These are phyloP conservation scores for Verasper variegatus DNA, from an alignment of 2,113 vertebrate genomes.

Conservation along the genomic window DNA sequence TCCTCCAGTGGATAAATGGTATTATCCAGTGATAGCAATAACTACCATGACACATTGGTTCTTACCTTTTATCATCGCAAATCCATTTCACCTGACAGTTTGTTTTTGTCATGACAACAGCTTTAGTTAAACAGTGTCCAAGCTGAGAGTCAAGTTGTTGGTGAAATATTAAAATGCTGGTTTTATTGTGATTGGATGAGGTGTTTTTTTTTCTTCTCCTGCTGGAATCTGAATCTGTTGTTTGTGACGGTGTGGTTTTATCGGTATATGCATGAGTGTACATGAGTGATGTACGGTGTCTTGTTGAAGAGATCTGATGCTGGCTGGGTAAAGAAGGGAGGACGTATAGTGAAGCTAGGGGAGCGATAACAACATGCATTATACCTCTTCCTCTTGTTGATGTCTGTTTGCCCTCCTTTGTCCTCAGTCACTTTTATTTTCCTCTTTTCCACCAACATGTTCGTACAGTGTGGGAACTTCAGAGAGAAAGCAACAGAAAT, in stretches of 20 bases:
- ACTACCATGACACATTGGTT: slow-evolving; percentile 68
- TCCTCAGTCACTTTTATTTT: slow-evolving; percentile 8
- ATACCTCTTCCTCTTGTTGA: slow-evolving; percentile 23
- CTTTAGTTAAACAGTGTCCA: slow-evolving; percentile 34
- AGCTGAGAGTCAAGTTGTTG: slow-evolving; percentile 34
- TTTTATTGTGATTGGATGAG: slow-evolving; percentile 43
- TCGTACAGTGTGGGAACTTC: slow-evolving; percentile 42
- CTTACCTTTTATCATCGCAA: slow-evolving; percentile 35
- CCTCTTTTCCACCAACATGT: background rate
- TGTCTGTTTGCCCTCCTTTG: slow-evolving; percentile 37
- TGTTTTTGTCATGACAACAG: slow-evolving; percentile 19
- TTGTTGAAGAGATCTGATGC: slow-evolving; percentile 41
- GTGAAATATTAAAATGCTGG: slow-evolving; percentile 20
- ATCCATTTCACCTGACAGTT: slow-evolving; percentile 17
- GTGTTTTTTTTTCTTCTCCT: slow-evolving; percentile 15
- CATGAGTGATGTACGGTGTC: slow-evolving; percentile 59
- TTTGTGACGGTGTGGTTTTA: slow-evolving; percentile 36
- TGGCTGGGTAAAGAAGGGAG: slow-evolving; percentile 32
- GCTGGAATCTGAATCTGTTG: slow-evolving; percentile 30
- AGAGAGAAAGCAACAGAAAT: slow-evolving; percentile 54
- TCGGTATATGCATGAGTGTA: slow-evolving; percentile 57
- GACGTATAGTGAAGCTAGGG: slow-evolving; percentile 21
- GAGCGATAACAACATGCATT: slow-evolving; percentile 14
- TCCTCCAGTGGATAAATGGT: slow-evolving; percentile 76
- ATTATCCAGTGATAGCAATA: slow-evolving; percentile 82